Conservation (phyloP, 2,888 invertebrate genomes). For the Lepidochitona cinerea region DNA sequence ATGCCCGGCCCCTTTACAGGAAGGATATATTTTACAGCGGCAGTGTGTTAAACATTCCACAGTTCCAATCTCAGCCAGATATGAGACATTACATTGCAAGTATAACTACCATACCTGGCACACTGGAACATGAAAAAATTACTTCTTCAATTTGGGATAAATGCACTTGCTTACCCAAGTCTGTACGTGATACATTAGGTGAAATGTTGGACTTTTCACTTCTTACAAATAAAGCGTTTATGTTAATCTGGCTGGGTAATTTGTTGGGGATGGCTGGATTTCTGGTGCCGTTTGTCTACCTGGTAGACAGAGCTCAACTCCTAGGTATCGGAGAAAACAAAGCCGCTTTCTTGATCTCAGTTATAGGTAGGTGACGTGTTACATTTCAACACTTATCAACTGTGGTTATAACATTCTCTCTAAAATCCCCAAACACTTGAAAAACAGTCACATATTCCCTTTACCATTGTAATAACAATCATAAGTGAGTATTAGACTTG, state of each 20-base stretch:
- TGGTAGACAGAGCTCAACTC: conserved; percentile 47
- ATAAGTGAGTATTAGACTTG: no score
- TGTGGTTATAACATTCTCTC: no score
- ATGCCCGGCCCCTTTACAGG: conserved; percentile 85
- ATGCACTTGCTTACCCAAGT: conserved; percentile 64
- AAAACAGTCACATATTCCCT: no score
- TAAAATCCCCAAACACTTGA: no score
- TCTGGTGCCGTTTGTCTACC: conserved; percentile 66
- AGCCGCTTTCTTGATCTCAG: conserved; percentile 70
- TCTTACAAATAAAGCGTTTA: conserved; percentile 89
- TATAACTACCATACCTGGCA: conserved; percentile 84
- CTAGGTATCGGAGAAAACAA: conserved; percentile 71
- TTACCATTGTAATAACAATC: no score
- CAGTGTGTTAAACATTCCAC: conserved; percentile 88
- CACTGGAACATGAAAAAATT: conserved; percentile 40
- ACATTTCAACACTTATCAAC: no score
- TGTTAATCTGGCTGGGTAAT: conserved; percentile 93
- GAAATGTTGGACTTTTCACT: conserved; percentile 94
- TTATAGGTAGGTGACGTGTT: conserved; percentile 70
- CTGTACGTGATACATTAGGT: conserved; percentile 74
- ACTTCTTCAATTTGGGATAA: conserved; percentile 29
- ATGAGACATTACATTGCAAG: conserved; percentile 92
- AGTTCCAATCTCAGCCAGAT: conserved; percentile 91
- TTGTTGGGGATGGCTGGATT: conserved; percentile 68
- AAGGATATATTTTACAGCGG: conserved; percentile 99